phyloP scores from a whole-genome alignment of 2,113 vertebrate species.

The Rhabdornis inornatus region DNA sequence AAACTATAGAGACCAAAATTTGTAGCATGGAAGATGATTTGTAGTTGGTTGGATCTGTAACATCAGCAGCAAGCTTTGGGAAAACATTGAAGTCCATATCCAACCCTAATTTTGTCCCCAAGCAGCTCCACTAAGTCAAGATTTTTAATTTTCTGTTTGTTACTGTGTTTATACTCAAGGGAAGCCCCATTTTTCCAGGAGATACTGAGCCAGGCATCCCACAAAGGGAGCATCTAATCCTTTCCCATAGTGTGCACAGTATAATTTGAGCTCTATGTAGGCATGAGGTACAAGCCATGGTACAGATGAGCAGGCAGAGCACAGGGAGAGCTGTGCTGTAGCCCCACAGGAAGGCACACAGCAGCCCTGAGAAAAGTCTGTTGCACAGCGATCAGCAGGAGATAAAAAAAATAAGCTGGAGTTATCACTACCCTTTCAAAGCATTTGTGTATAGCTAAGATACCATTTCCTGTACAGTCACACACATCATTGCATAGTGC shows the following conservation, averaged over 20 bases:
- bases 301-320: fast-evolving
- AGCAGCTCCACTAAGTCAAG: neutral
- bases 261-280: neutral
- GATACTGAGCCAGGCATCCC: neutral
- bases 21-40: neutral
- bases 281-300: fast-evolving
- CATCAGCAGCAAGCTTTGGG: neutral
- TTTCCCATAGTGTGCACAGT: neutral
- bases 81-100: neutral
- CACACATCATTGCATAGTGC: slow-evolving; percentile 1
- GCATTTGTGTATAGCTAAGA: slow-evolving; percentile 8
- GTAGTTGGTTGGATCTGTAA: neutral
- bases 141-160: neutral
- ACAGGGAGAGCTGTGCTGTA: neutral
- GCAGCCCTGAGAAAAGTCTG: neutral
- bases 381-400: neutral
- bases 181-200: neutral
- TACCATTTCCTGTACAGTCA: slow-evolving; percentile 16
- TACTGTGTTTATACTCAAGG: neutral
- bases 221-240: neutral
- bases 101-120: neutral
- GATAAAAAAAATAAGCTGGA: neutral
- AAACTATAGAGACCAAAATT: neutral
- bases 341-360: neutral
- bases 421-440: slow-evolving; percentile 5